Conservation (phyloP, 2,888 invertebrate genomes). For the Ectemnius lituratus region DNA sequence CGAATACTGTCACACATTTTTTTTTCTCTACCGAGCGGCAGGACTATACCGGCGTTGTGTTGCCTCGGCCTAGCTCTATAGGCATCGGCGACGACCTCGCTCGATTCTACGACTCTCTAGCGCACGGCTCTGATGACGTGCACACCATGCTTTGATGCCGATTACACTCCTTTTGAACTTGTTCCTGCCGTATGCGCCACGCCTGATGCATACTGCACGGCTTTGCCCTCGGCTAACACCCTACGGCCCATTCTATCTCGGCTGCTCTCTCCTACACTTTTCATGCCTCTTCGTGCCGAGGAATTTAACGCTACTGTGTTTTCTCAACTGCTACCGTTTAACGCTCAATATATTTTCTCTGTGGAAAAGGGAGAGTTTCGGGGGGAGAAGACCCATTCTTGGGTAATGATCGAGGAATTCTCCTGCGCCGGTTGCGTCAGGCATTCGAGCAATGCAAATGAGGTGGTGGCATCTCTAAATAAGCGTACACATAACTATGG, state of each 20-base stretch:
- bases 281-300: background rate
- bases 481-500: slow-evolving; percentile 30
- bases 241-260: background rate
- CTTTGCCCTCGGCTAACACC: background rate
- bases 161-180: slow-evolving; percentile 29
- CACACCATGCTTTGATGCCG: slow-evolving; percentile 15
- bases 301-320: background rate
- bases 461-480: slow-evolving; percentile 39
- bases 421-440: slow-evolving; percentile 49
- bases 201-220: background rate
- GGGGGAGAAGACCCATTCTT: slow-evolving; percentile 3
- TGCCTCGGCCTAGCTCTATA: slow-evolving; percentile 1
- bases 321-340: background rate
- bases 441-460: slow-evolving; percentile 29
- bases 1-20: slow-evolving; percentile 42
- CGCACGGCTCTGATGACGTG: slow-evolving; percentile 22
- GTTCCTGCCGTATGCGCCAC: background rate
- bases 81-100: slow-evolving; percentile 32
- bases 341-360: slow-evolving; percentile 16
- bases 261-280: background rate
- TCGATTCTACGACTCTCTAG: slow-evolving; percentile 42
- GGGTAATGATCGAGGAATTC: slow-evolving; percentile 48
- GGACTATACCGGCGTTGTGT: slow-evolving; percentile 38
- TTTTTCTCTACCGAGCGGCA: slow-evolving; percentile 40
- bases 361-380: background rate